Conservation (phyloP, 2,888 invertebrate species). For the Mythimna loreyi region DNA sequence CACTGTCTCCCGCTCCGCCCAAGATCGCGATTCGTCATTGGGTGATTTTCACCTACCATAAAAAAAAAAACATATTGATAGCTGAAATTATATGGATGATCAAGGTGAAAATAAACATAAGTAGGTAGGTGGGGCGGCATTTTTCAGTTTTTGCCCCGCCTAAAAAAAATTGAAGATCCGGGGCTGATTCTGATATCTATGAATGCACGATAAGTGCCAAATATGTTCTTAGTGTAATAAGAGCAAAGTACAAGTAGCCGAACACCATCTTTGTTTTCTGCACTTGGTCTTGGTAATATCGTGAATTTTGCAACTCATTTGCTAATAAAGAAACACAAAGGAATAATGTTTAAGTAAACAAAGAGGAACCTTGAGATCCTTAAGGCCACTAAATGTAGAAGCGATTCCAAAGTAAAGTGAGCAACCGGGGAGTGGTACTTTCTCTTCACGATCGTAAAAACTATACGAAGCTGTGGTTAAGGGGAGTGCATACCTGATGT, state of each 20-base stretch:
- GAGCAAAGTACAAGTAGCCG: slow-evolving; percentile 25
- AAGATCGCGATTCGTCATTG: too few relatives aligned
- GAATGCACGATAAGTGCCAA: slow-evolving; percentile 23
- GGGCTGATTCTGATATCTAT: slow-evolving; percentile 34
- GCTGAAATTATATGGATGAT: too few relatives aligned
- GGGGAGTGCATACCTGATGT: slow-evolving; percentile 84
- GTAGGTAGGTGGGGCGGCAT: too few relatives aligned
- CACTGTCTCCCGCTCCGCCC: too few relatives aligned
- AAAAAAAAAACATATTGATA: too few relatives aligned
- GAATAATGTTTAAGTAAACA: slow-evolving; percentile 40
- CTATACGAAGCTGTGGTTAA: slow-evolving; percentile 57
- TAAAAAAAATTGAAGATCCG: too few relatives aligned
- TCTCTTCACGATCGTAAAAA: slow-evolving; percentile 56
- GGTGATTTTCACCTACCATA: too few relatives aligned
- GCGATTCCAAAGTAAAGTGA: slow-evolving; percentile 44
- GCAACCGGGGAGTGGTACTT: slow-evolving; percentile 48
- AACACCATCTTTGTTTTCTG: slow-evolving; percentile 28
- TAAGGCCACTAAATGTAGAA: slow-evolving; percentile 35
- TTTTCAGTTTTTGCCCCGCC: too few relatives aligned
- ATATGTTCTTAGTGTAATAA: slow-evolving; percentile 19
- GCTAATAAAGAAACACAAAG: slow-evolving; percentile 45
- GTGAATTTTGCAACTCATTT: slow-evolving; percentile 42
- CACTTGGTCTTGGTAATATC: slow-evolving; percentile 22
- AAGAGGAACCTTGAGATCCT: slow-evolving; percentile 49
- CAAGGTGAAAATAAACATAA: too few relatives aligned